Base-by-base conservation (phyloP, 2,113 vertebrate species). In the Zosterops hypoxanthus region DNA sequence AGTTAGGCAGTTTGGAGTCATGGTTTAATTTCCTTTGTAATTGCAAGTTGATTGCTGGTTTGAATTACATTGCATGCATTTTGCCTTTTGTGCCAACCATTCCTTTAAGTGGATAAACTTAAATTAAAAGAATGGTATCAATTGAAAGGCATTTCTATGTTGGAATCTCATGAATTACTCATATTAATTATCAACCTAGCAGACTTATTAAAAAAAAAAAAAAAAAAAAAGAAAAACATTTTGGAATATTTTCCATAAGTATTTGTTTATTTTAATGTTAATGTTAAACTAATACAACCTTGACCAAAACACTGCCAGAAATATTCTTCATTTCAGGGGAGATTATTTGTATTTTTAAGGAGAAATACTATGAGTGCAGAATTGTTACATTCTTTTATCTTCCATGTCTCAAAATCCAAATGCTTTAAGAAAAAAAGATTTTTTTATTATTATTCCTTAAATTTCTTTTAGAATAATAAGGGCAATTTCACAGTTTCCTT, bases 1-100 rank as follows among this genome's bases (percentile, higher is more conserved):
- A 97, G 88, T 95, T 94, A 94, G 90, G 50, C 86, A 85, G 60
- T 93, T 97, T 95, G 94, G 95, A 97, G 82, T 92, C 94, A 88
- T 76, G 90, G 95, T 97, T 98, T 98, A 97, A 98, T 98, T 96
- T 98, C 91, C 73, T 96, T 92, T 91, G 94, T 97, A 98, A 98
- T 98, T 97, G 93, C 86, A 93, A 92, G 93, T 94, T 97, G 94
- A 98, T 98, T 97, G 92, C 96, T 89, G 79, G 81, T 90, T 78
- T 97, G 97, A 97, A 97, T 97, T 97, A 95, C 61, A 55, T 79
- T 79, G 59, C 81, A 72, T 57, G 65, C 75, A 72, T 95, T 68
- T 95, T 96, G 86, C 95, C 77, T 91, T 88, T 88, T 89, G 68
- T 26, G 89, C 61, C 91, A 96, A 49, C n/a, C 61, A 80, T 97